Base-by-base conservation (phyloP, 37 sponge, comb jelly and placozoan genomes). In the Hormiphora californensis region DNA sequence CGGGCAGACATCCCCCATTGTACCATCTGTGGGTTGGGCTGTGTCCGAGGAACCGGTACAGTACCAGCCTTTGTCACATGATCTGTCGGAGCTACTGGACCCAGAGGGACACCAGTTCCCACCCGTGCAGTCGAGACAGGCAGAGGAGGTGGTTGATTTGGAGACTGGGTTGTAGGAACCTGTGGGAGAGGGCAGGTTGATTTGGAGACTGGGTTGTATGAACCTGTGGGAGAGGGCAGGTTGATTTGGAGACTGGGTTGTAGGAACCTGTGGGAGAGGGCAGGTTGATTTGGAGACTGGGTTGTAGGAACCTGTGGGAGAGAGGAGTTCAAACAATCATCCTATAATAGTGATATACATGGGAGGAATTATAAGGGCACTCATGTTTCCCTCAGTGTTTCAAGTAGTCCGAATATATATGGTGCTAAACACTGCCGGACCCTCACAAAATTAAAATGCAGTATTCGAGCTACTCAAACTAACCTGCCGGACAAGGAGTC, bases 31-130 rank as follows among this genome's bases (percentile, higher is more conserved):
- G 17, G 25, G 59, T n/a, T 22, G 12, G 35, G 89, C 46, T 21
- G 54, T 85, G 38, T n/a, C 17, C 8, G 81, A 43, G 54, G 63
- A 23, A 36, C 85, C 65, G 25, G 35, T 55, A 46, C 89, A 89
- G 65, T 34, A 86, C 63, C 86, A 89, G 17, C 89, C 89, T 22
- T 30, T 67, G 0, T 23, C 87, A 67, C 89, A 89, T 3, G 49
- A 38, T 22, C 89, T 86, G 54, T 86, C 87, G 27, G 89, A 86
- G 19, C 81, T 73, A 30, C 81, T 73, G 46, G 40, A 46, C 25
- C 81, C 44, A 43, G 40, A 43, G 22, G 46, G 40, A 36, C 81
- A 73, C 81, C 81, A 73, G 25, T 73, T 44, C 22, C 81, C 81
- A 9, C 49, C 46, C 1, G 40, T 49, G 23, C 81, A 73, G 25